These are phyloP conservation scores for Colaptes auratus DNA, from an alignment of 2,113 vertebrate genomes.

Conservation along the genomic window DNA sequence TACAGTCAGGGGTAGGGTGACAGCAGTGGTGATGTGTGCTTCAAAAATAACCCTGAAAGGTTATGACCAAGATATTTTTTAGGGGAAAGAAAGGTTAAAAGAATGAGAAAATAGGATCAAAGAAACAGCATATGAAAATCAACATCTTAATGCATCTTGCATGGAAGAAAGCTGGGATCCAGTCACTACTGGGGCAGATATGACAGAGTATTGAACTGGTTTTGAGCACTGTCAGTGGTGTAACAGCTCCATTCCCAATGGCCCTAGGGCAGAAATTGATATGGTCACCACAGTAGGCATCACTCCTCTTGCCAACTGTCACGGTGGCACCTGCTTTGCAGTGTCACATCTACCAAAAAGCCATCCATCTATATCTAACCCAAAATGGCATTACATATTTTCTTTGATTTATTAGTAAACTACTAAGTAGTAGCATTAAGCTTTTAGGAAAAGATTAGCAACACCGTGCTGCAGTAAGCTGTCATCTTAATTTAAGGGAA, in stretches of 20 bases:
- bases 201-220: slow-evolving; percentile 1
- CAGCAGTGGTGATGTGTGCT: neutral
- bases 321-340: neutral
- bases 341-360: slow-evolving; percentile 11
- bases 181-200: neutral
- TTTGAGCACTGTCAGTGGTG: neutral
- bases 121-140: neutral
- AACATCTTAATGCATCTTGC: neutral
- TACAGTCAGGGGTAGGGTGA: neutral
- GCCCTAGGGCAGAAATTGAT: slow-evolving; percentile 21
- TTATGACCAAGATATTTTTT: neutral
- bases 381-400: slow-evolving; percentile 72
- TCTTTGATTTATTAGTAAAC: slow-evolving; percentile 82
- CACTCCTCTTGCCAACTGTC: neutral
- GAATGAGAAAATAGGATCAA: neutral
- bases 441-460: slow-evolving; percentile 83
- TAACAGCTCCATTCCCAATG: neutral
- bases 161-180: neutral
- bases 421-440: slow-evolving; percentile 79
- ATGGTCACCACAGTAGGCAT: neutral
- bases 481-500: slow-evolving; percentile 79
- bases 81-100: neutral
- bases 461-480: slow-evolving; percentile 54
- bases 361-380: slow-evolving; percentile 70
- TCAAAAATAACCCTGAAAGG: neutral